phyloP scores from a whole-genome alignment of 1,140 invertebrate genomes.

The Cephus cinctus region DNA sequence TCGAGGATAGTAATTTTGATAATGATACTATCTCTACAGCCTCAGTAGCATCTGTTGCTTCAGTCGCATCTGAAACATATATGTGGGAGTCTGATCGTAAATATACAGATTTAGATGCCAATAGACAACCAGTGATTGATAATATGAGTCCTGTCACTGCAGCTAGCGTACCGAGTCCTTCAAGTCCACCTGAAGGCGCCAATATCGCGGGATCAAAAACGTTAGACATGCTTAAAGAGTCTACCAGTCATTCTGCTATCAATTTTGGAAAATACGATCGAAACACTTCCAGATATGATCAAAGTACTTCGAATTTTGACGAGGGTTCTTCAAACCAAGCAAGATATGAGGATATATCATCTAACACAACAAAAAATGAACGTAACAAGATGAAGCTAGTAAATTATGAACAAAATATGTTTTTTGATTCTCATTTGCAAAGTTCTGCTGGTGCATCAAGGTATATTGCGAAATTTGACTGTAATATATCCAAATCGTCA shows the following conservation, averaged over 20 bases:
- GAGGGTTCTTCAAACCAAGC: slow-evolving; percentile 9
- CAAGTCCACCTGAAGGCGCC: slow-evolving; percentile 44
- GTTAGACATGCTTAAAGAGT: slow-evolving; percentile 46
- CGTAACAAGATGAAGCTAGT: no score
- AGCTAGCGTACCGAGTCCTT: slow-evolving; percentile 50
- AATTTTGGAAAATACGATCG: slow-evolving; percentile 12
- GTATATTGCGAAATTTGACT: slow-evolving; percentile 2
- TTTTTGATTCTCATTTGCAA: no score
- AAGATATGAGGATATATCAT: no score
- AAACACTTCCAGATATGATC: slow-evolving; percentile 18
- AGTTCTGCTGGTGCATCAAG: no score
- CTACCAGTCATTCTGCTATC: slow-evolving; percentile 18
- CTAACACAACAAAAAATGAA: no score
- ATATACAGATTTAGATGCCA: slow-evolving; percentile 37
- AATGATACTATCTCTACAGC: slow-evolving; percentile 38
- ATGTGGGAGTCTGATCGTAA: slow-evolving; percentile 50
- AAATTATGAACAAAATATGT: no score
- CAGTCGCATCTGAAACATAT: slow-evolving; percentile 40
- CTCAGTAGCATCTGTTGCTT: slow-evolving; percentile 36
- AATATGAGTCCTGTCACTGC: slow-evolving; percentile 47
- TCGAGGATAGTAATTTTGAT: slow-evolving; percentile 39
- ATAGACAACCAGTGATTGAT: slow-evolving; percentile 32
- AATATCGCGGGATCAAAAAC: slow-evolving; percentile 46
- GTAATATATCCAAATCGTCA: background rate
- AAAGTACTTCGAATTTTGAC: background rate